Evolutionary conservation across 2,113 vertebrate genomes (phyloP).

Genomic region (Xenopus tropicalis): UCB_Xtro_10.0 CM004452.2:20044001-20044500

Average conservation of each 20-base stretch:
- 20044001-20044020: too few relatives aligned
- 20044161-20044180: too few relatives aligned
- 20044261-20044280: constrained; percentile 92
- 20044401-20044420: neutral
- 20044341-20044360: neutral
- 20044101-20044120: too few relatives aligned
- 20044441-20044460: constrained; percentile 27
- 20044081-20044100: too few relatives aligned
- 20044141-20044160: too few relatives aligned
- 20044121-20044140: too few relatives aligned
- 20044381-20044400: neutral
- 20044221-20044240: constrained; percentile 94
- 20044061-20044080: too few relatives aligned
- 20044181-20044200: too few relatives aligned
- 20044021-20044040: too few relatives aligned
- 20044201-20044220: constrained; percentile 70
- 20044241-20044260: constrained; percentile 97
- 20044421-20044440: constrained; percentile 4
- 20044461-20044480: constrained; percentile 71
- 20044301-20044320: constrained; percentile 93
- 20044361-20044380: neutral
- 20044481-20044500: constrained; percentile 99
- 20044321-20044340: constrained; percentile 97
- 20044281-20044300: constrained; percentile 95
- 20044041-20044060: too few relatives aligned